Base-by-base conservation (phyloP, 2,797 vertebrate species). In the Parambassis ranga region DNA sequence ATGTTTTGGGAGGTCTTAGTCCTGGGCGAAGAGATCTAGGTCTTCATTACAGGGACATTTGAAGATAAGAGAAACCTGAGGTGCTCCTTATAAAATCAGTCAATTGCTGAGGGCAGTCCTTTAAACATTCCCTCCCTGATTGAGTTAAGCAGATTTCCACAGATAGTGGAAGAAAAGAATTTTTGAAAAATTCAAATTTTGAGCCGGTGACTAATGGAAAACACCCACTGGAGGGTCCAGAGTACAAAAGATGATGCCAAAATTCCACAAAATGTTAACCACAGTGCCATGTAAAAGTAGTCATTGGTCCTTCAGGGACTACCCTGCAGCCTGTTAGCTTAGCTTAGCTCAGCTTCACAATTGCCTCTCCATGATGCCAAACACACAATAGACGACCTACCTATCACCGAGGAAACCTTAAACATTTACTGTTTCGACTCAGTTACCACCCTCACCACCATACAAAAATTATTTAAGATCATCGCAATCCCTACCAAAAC, bases 41-140 rank as follows among this genome's bases (percentile, higher is more conserved):
- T 73, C 50, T 58, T 61, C 10, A 3, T 36, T 56, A 50, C 55
- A 19, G 55, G 52, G 44, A 51, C 39, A 72, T 77, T 69, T 75
- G 63, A 78, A 75, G 69, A 81, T 71, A 57, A 80, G 35, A 83
- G 49, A 51, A 56, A 47, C 24, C 42, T 51, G 51, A 50, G 38
- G 51, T 57, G 44, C 4, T 46, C 19, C 19, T 37, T 65, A 42
- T 74, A 51, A 81, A 76, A 62, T 65, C 48, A 30, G 26, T 43
- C 50, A 60, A 43, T 50, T 63, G 67, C 63, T 71, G 38, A 65
- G 26, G 52, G 71, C 44, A 35, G 22, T 71, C 36, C 62, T 84
- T 84, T 68, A 55, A 64, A 79, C 41, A 7, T 11, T 18, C 4
- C 36, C 7, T 32, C 24, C 33, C 22, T 58, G 10, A 16, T 7